Conservation (phyloP, 2,888 invertebrate species). For the Philereme vetulata region DNA sequence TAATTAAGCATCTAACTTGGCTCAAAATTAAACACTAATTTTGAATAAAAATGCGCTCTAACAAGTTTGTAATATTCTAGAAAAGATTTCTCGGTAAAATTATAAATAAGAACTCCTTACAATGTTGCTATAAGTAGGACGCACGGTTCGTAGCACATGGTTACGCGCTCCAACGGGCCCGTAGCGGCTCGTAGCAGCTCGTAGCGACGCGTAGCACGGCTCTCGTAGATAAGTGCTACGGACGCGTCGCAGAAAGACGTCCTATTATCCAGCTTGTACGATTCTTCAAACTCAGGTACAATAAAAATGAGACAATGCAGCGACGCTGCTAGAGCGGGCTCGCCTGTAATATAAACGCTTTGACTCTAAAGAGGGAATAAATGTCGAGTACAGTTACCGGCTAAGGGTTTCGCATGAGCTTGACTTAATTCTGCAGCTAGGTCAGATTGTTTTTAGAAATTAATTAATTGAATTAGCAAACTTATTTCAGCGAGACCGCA, state of each 20-base stretch:
- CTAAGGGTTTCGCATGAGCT: conserved; percentile 9
- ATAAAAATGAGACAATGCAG: conserved; percentile 10
- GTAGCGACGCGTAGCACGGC: conserved; percentile 30
- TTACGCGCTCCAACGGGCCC: conserved; percentile 41
- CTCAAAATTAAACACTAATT: conserved; percentile 5
- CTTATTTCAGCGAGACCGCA: not conserved
- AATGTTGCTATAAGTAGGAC: conserved; percentile 24
- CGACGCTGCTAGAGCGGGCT: not conserved
- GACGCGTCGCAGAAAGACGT: conserved; percentile 9
- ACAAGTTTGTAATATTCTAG: not conserved
- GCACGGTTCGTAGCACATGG: conserved; percentile 42
- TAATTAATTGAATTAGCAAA: not conserved
- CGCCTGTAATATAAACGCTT: conserved; percentile 10
- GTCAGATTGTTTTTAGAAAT: conserved; percentile 4
- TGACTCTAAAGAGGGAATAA: conserved; percentile 22
- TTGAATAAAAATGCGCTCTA: not conserved
- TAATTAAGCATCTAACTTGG: not conserved
- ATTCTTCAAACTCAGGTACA: conserved; percentile 2
- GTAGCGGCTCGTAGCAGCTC: conserved; percentile 40
- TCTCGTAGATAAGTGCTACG: conserved; percentile 27
- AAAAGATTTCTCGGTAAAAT: conserved; percentile 11
- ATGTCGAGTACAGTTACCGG: conserved; percentile 20
- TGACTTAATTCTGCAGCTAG: conserved; percentile 9
- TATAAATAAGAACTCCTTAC: conserved; percentile 20
- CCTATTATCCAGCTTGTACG: not conserved